A percentile compares a stretch with the other conserved stretches of the same genome.
Conservation (phyloP, 2,113 vertebrate genomes). For the Mesembrinibis cayennensis region DNA sequence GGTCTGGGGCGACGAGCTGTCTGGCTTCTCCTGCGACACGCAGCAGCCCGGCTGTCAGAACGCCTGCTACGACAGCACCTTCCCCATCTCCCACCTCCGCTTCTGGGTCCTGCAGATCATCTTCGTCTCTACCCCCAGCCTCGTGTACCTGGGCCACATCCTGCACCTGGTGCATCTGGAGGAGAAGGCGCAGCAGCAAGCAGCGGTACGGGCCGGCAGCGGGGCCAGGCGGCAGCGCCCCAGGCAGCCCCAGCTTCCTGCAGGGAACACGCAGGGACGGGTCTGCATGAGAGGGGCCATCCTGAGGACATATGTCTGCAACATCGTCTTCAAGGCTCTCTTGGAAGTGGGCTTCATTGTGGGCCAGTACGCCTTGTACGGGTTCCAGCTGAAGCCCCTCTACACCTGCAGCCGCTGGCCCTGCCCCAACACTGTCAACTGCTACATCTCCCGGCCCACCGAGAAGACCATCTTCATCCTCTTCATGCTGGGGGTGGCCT, state of each 20-base stretch:
- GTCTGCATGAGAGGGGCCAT: slow-evolving; percentile 80
- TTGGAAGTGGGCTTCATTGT: slow-evolving; percentile 87
- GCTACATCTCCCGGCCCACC: slow-evolving; percentile 87
- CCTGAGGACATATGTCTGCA: slow-evolving; percentile 84
- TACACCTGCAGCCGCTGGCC: slow-evolving; percentile 86
- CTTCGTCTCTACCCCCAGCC: slow-evolving; percentile 87
- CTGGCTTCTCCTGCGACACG: slow-evolving; percentile 87
- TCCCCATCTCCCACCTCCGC: slow-evolving; percentile 89
- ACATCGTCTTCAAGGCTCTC: slow-evolving; percentile 84
- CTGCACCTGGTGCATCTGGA: slow-evolving; percentile 86
- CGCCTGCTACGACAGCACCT: slow-evolving; percentile 88
- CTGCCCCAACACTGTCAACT: slow-evolving; percentile 87
- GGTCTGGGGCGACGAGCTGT: slow-evolving; percentile 87
- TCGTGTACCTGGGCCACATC: slow-evolving; percentile 88
- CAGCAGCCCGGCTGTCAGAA: slow-evolving; percentile 91
- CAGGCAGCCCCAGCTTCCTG: slow-evolving; percentile 54
- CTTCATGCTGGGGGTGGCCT: slow-evolving; percentile 87
- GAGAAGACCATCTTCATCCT: slow-evolving; percentile 90
- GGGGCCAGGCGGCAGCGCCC: slow-evolving; percentile 44
- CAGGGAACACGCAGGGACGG: slow-evolving; percentile 70
- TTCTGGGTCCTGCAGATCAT: slow-evolving; percentile 96
- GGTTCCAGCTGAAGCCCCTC: slow-evolving; percentile 85
- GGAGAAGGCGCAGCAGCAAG: slow-evolving; percentile 77
- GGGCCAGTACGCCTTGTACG: slow-evolving; percentile 85
- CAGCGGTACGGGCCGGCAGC: neutral